Evolutionary conservation across 2,797 vertebrate species (phyloP).

Genomic region (Sebastolobus altivelis): DNA sequence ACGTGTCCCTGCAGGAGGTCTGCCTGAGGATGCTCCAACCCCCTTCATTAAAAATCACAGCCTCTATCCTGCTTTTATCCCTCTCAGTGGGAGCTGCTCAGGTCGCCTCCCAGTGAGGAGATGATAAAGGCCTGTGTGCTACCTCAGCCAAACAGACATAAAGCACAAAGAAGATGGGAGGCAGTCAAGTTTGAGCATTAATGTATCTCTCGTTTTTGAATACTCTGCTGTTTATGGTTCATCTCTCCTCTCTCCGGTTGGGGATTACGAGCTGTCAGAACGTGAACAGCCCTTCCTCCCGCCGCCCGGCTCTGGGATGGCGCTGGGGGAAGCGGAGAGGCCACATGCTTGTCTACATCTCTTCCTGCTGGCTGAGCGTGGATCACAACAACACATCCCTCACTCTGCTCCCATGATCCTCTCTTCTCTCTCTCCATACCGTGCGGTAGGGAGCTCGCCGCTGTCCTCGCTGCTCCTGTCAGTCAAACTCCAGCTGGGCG

Average conservation of each 20-base stretch:
- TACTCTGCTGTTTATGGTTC: not conserved
- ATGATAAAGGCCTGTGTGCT: conserved; percentile 1
- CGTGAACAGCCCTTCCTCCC: conserved; percentile 31
- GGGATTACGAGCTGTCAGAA: conserved; percentile 46
- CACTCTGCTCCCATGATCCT: conserved; percentile 18
- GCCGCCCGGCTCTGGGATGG: conserved; percentile 1
- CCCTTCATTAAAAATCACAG: conserved; percentile 54
- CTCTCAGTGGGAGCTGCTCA: conserved; percentile 25
- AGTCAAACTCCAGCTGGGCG: conserved; percentile 41
- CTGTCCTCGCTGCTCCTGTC: conserved; percentile 34
- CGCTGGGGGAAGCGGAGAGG: conserved; percentile 6
- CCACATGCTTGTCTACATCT: conserved; percentile 45
- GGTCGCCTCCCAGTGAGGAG: conserved; percentile 8
- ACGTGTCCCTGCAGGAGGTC: conserved; percentile 37
- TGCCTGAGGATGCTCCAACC: conserved; percentile 41
- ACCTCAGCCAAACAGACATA: conserved; percentile 8
- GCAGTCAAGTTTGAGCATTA: not conserved
- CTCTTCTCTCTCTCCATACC: not conserved
- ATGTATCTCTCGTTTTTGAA: not conserved
- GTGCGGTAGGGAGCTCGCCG: not conserved
- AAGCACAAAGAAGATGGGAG: not conserved
- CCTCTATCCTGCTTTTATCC: conserved; percentile 24
- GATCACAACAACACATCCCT: conserved; percentile 51
- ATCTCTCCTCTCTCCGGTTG: conserved; percentile 9
- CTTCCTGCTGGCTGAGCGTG: conserved; percentile 43